Conservation (phyloP, 2,888 invertebrate genomes). For the Cheilosia pagana region DNA sequence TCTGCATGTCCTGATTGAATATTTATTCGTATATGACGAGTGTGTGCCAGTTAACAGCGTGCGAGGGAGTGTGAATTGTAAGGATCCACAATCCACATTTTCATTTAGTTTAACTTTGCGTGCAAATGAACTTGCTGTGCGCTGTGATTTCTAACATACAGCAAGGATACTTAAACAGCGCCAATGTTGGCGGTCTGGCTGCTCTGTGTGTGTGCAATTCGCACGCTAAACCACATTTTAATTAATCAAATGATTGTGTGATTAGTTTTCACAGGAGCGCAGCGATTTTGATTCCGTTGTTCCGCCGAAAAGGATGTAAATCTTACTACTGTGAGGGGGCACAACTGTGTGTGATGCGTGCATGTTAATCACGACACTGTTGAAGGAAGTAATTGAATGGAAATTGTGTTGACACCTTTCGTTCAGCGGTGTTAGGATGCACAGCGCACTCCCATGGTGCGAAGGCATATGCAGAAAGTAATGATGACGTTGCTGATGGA, state of each 20-base stretch:
- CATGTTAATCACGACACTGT: slow-evolving; percentile 58
- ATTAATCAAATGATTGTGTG: slow-evolving; percentile 75
- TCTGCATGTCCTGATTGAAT: slow-evolving; percentile 71
- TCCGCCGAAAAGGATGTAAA: slow-evolving; percentile 56
- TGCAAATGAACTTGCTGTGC: slow-evolving; percentile 31
- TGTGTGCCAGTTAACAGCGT: background rate
- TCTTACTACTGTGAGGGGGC: slow-evolving; percentile 32
- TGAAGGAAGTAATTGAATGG: slow-evolving; percentile 71
- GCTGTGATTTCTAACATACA: slow-evolving; percentile 34
- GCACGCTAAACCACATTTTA: slow-evolving; percentile 61
- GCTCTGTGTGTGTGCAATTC: slow-evolving; percentile 9
- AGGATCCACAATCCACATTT: slow-evolving; percentile 57
- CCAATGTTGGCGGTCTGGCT: background rate
- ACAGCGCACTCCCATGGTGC: background rate
- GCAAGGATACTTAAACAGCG: background rate
- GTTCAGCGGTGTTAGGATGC: slow-evolving; percentile 20
- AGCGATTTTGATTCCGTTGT: slow-evolving; percentile 14
- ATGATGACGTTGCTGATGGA: slow-evolving; percentile 52
- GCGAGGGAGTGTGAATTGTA: slow-evolving; percentile 30
- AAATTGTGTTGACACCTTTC: slow-evolving; percentile 73
- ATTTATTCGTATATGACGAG: slow-evolving; percentile 60
- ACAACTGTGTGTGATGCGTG: background rate
- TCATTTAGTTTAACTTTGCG: slow-evolving; percentile 53
- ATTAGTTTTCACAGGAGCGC: slow-evolving; percentile 58
- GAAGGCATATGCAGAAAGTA: background rate